A percentile compares a stretch with the other conserved stretches of the same genome.
Conservation (phyloP, 2,888 invertebrate species). For the Agrochola lychnidis region DNA sequence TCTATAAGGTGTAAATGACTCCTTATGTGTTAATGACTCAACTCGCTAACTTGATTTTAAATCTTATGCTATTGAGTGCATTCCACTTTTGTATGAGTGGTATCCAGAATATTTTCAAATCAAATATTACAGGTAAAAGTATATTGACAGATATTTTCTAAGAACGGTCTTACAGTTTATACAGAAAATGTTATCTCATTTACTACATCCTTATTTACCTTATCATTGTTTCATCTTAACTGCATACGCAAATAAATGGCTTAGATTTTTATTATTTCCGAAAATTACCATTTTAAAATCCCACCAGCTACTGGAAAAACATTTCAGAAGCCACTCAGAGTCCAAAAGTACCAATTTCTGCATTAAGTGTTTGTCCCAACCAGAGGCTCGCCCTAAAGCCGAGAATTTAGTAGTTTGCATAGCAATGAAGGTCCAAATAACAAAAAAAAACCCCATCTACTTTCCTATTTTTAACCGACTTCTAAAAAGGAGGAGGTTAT, state of each 20-base stretch:
- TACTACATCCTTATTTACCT: conserved; percentile 25
- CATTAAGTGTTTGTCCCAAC: no score
- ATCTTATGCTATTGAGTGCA: conserved; percentile 19
- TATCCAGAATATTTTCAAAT: conserved; percentile 31
- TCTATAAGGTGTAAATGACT: conserved; percentile 31
- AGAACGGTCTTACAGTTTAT: conserved; percentile 36
- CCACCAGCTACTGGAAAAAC: neutral
- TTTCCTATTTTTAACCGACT: neutral
- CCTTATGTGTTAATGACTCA: conserved; percentile 39
- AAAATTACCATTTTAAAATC: conserved; percentile 28
- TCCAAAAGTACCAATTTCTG: no score
- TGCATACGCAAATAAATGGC: conserved; percentile 23
- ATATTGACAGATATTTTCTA: conserved; percentile 37
- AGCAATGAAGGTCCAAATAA: neutral
- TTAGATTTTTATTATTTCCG: conserved; percentile 46
- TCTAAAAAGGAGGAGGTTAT: no score
- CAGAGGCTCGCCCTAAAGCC: neutral
- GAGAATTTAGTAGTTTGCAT: neutral
- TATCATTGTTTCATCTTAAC: conserved; percentile 39
- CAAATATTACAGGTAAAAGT: conserved; percentile 27
- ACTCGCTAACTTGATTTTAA: conserved; percentile 13
- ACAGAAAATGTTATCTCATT: conserved; percentile 51
- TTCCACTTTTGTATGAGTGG: conserved; percentile 26
- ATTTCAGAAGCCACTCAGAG: neutral
- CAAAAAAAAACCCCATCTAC: no score